Evolutionary conservation across 1,140 invertebrate species (phyloP).

Genomic region (Drosophila mauritiana): DNA sequence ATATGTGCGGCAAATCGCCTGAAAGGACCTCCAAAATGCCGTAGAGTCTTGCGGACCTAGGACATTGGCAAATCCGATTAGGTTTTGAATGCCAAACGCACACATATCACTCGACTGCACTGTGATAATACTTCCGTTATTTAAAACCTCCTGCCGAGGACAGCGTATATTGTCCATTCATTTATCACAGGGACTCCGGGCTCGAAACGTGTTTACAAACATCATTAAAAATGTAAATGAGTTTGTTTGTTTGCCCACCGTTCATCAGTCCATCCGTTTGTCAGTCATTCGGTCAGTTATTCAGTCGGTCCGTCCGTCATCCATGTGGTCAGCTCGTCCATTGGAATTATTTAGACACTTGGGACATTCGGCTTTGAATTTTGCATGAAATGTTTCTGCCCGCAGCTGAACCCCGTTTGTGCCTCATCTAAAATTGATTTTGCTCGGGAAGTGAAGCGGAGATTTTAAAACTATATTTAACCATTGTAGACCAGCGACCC

Average conservation of each 20-base stretch:
- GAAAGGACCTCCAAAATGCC: slow-evolving; percentile 33
- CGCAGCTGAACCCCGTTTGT: slow-evolving; percentile 55
- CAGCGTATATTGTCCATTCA: slow-evolving; percentile 61
- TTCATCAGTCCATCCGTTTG: slow-evolving; percentile 13
- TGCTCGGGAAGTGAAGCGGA: slow-evolving; percentile 21
- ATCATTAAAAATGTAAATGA: slow-evolving; percentile 83
- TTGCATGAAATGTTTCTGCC: slow-evolving; percentile 62
- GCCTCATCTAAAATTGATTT: slow-evolving; percentile 76
- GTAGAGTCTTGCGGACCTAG: slow-evolving; percentile 30
- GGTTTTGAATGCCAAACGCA: slow-evolving; percentile 29
- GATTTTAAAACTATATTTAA: slow-evolving; percentile 62
- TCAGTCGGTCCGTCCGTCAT: slow-evolving; percentile 7
- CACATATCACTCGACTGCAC: slow-evolving; percentile 56
- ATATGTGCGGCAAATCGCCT: not conserved
- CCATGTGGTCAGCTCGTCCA: slow-evolving; percentile 49
- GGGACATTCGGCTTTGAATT: slow-evolving; percentile 62
- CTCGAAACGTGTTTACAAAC: slow-evolving; percentile 65
- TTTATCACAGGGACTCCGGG: slow-evolving; percentile 39
- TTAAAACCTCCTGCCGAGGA: slow-evolving; percentile 46
- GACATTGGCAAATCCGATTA: slow-evolving; percentile 52
- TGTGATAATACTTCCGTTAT: slow-evolving; percentile 71
- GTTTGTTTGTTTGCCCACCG: slow-evolving; percentile 71
- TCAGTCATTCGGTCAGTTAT: slow-evolving; percentile 28
- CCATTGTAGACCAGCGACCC: slow-evolving; percentile 31
- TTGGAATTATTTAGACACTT: slow-evolving; percentile 74